These are phyloP conservation scores for Balaeniceps rex DNA, from an alignment of 2,113 vertebrate genomes.

Conservation along the genomic window DNA sequence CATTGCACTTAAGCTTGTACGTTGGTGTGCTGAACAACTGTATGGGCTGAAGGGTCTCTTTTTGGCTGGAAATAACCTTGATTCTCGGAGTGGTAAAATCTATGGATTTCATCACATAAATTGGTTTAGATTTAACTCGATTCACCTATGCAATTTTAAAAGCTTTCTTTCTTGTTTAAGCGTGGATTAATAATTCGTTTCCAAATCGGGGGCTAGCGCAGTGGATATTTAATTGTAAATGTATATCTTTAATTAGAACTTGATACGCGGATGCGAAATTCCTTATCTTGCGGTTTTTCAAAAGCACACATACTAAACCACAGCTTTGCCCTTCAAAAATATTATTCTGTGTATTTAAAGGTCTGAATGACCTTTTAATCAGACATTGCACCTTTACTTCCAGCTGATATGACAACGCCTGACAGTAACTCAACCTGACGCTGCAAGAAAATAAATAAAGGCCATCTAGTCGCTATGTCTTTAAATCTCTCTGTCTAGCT, in stretches of 20 bases:
- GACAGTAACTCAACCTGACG: slow-evolving; percentile 29
- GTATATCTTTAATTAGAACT: slow-evolving; percentile 23
- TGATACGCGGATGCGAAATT: neutral
- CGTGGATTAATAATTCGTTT: neutral
- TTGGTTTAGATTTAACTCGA: neutral
- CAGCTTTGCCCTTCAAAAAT: slow-evolving; percentile 36
- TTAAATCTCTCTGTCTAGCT: slow-evolving; percentile 18
- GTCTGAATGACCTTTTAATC: slow-evolving; percentile 63
- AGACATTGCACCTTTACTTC: slow-evolving; percentile 43
- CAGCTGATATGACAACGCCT: slow-evolving; percentile 14
- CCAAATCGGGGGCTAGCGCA: neutral
- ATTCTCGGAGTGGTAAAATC: neutral
- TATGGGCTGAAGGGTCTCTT: neutral
- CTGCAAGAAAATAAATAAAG: slow-evolving; percentile 47
- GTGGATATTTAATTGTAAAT: slow-evolving; percentile 19
- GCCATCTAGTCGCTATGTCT: neutral
- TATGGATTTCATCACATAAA: neutral
- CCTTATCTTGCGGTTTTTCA: neutral
- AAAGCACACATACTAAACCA: neutral
- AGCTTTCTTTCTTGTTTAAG: neutral
- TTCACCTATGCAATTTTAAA: neutral
- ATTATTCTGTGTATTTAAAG: slow-evolving; percentile 31
- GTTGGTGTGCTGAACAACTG: neutral
- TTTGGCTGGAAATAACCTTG: slow-evolving; percentile 1
- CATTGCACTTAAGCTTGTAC: neutral